phyloP scores from a whole-genome alignment of 2,797 vertebrate species.

The Somateria mollissima region DNA sequence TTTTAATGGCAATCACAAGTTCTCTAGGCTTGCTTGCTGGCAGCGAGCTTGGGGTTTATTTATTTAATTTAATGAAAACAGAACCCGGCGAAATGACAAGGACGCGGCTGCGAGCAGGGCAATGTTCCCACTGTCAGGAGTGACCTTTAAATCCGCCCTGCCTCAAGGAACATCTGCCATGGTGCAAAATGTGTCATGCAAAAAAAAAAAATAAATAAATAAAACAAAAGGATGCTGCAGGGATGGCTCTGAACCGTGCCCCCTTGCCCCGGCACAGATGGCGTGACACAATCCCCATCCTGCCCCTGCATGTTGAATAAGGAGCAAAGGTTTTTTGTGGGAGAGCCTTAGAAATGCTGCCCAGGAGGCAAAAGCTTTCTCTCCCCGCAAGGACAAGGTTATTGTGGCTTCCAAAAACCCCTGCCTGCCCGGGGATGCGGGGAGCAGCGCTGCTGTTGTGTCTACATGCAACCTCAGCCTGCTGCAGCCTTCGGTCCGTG shows the following conservation, averaged over 20 bases:
- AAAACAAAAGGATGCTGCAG: not conserved
- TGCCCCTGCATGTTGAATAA: not conserved
- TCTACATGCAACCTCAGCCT: not conserved
- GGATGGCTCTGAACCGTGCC: accelerated
- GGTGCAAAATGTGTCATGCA: not conserved
- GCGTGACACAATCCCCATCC: accelerated
- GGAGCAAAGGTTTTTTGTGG: not conserved
- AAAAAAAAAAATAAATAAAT: not conserved
- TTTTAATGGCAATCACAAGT: conserved; percentile 32
- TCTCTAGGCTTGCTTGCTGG: not conserved
- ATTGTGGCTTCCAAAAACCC: not conserved
- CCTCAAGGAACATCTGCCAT: not conserved
- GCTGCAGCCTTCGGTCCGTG: accelerated
- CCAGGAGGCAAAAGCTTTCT: not conserved
- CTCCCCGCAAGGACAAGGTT: not conserved
- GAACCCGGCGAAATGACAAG: not conserved
- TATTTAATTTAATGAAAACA: not conserved
- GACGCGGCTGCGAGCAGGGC: not conserved
- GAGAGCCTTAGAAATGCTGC: not conserved
- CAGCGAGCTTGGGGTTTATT: not conserved
- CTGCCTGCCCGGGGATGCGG: not conserved
- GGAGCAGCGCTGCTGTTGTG: not conserved
- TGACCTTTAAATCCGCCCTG: conserved; percentile 36
- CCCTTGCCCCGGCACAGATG: accelerated
- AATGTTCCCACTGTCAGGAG: not conserved